phyloP scores from a whole-genome alignment of 2,888 invertebrate genomes.

The Hemistola chrysoprasaria region DNA sequence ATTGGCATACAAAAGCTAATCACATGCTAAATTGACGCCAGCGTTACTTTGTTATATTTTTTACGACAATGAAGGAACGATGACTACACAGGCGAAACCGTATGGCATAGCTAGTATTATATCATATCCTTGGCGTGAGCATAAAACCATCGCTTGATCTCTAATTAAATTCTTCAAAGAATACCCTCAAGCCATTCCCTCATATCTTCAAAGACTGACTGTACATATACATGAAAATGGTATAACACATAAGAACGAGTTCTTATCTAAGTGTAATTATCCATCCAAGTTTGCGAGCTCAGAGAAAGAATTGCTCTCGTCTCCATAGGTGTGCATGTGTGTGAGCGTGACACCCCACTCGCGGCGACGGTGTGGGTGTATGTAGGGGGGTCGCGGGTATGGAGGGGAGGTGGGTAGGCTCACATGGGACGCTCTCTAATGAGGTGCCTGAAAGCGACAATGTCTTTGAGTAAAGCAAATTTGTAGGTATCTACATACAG shows the following conservation, averaged over 20 bases:
- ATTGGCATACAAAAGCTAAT: too few species aligned
- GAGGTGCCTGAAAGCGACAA: conserved; percentile 83
- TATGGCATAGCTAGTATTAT: too few species aligned
- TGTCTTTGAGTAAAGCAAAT: conserved; percentile 81
- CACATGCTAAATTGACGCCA: too few species aligned
- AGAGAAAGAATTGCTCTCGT: conserved; percentile 75
- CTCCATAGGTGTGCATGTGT: conserved; percentile 44
- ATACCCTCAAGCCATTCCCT: conserved; percentile 17
- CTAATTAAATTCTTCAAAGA: conserved; percentile 21
- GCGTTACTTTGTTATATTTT: too few species aligned
- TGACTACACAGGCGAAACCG: too few species aligned
- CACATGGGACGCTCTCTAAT: conserved; percentile 82
- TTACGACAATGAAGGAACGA: too few species aligned
- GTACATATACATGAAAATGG: conserved; percentile 31
- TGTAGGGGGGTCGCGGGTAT: conserved; percentile 40
- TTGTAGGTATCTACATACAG: conserved; percentile 77
- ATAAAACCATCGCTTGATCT: conserved; percentile 14
- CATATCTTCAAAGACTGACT: conserved; percentile 28
- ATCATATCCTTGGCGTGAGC: too few species aligned
- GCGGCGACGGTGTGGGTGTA: conserved; percentile 39
- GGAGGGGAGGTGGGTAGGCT: conserved; percentile 62
- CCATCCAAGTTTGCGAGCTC: conserved; percentile 75
- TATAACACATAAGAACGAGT: conserved; percentile 56
- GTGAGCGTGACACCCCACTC: conserved; percentile 7
- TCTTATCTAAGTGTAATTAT: conserved; percentile 79